phyloP scores from a whole-genome alignment of 2,888 invertebrate genomes.

The Argyra leucocephala region DNA sequence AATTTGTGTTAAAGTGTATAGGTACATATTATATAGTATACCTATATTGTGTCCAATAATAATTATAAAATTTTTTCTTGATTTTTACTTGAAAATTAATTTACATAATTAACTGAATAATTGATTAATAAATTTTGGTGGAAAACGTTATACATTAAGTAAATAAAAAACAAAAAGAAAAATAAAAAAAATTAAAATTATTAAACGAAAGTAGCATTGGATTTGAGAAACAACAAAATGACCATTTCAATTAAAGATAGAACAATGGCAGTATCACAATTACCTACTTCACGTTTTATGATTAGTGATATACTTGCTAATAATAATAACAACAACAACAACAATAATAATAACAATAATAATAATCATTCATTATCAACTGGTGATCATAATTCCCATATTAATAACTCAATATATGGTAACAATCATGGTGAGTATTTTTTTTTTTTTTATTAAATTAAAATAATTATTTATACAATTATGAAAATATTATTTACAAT shows the following conservation, averaged over 20 bases:
- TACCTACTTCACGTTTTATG: slow-evolving; percentile 34
- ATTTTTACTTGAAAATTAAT: no score
- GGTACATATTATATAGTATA: no score
- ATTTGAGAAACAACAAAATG: neutral
- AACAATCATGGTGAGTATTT: neutral
- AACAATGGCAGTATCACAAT: slow-evolving; percentile 6
- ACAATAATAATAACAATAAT: neutral
- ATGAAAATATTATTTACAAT: no score
- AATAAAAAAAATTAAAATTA: neutral
- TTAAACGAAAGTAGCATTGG: neutral
- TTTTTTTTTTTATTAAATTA: neutral
- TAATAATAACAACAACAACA: slow-evolving; percentile 23
- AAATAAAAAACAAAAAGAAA: neutral
- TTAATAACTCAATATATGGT: neutral
- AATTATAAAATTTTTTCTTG: no score
- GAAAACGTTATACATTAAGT: no score
- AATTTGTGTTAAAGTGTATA: no score
- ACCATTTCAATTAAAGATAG: slow-evolving; percentile 3
- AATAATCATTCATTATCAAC: neutral
- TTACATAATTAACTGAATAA: no score
- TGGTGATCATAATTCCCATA: neutral
- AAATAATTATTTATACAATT: no score
- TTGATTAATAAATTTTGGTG: no score
- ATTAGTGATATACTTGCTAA: slow-evolving; percentile 38
- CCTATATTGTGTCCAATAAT: no score